phyloP scores from a whole-genome alignment of 2,888 invertebrate genomes.

The Torymus auratus region DNA sequence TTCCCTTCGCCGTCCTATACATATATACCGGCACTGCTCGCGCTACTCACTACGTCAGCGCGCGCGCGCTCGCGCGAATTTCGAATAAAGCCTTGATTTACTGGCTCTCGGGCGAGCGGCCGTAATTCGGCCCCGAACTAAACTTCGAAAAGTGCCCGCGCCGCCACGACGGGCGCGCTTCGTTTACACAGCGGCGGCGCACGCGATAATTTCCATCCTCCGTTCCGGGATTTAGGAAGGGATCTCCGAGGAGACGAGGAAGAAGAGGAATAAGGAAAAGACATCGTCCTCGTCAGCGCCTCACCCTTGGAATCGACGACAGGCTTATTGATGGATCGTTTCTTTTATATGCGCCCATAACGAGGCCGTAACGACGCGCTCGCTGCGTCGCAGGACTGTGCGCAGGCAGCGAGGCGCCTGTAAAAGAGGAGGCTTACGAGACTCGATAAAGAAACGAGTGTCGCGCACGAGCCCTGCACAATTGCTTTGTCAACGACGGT shows the following conservation, averaged over 20 bases:
- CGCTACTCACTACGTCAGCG: slow-evolving; percentile 43
- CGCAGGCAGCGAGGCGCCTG: neutral
- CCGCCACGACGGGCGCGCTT: slow-evolving; percentile 5
- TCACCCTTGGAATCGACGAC: slow-evolving; percentile 41
- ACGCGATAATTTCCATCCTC: slow-evolving; percentile 63
- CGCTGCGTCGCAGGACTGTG: slow-evolving; percentile 8
- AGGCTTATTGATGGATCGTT: slow-evolving; percentile 63
- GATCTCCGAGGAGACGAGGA: slow-evolving; percentile 28
- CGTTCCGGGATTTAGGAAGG: slow-evolving; percentile 45
- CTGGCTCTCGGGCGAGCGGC: slow-evolving; percentile 50
- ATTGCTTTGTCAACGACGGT: slow-evolving; percentile 51
- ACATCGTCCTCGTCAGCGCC: slow-evolving; percentile 19
- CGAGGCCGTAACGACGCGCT: slow-evolving; percentile 49
- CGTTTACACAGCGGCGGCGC: slow-evolving; percentile 24
- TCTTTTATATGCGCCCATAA: slow-evolving; percentile 53
- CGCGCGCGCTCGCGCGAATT: slow-evolving; percentile 38
- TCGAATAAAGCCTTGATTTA: slow-evolving; percentile 61
- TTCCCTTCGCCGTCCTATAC: neutral
- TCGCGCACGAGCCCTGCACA: slow-evolving; percentile 36
- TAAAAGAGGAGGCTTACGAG: slow-evolving; percentile 48
- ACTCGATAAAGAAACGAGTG: slow-evolving; percentile 42
- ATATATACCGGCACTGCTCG: slow-evolving; percentile 1
- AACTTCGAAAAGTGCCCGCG: slow-evolving; percentile 58
- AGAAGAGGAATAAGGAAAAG: slow-evolving; percentile 18
- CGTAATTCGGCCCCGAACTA: slow-evolving; percentile 58